Evolutionary conservation across 2,113 vertebrate species (phyloP), one percentile per base, ranked within the genome.

Genomic region (Protomyctophum bolini): DNA sequence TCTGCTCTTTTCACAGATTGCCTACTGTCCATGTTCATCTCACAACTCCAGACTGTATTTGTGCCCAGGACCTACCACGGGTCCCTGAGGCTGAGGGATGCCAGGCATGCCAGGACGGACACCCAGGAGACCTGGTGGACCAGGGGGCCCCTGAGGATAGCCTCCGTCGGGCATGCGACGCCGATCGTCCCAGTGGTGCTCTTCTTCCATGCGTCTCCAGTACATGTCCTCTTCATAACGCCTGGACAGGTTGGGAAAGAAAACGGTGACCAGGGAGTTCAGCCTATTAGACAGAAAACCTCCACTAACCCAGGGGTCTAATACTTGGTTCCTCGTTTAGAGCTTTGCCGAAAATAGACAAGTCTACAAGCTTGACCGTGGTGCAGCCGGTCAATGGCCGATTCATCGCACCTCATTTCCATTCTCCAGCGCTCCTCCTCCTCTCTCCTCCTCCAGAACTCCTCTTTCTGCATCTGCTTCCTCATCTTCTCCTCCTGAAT

Each of bases 401-500:
- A 4, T 6, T 49, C 48, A 58, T 9, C 28, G 2, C 83, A 98
- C 97, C 97, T 94, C 96, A 99, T 99, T 89, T 99, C 97, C 95
- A 98, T 98, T 72, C 98, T 93, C 98, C 97, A 99, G 70, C 97
- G 95, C 72, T 99, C 97, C 10, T 99, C 97, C 54, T 99, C 97
- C 85, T 99, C 97, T 60, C 97, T 89, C 41, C 98, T 94, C 84
- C 98, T 93, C 98, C 98, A 99, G 79, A 97, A 99, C 73, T 99
- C 97, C 69, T 99, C 97, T 82, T 99, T 99, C 82, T 99, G 98
- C 96, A 99, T 97, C 85, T 98, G 97, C 70, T 98, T 98, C 48
- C 98, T 96, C 96, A 99, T 98, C 85, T 98, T 98, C 75, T 99
- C 97, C 76, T 99, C 98, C 82, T 99, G 97, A 78, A 99, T 98